Conservation (phyloP, 2,888 invertebrate genomes). For the Drosophila paranaensis region DNA sequence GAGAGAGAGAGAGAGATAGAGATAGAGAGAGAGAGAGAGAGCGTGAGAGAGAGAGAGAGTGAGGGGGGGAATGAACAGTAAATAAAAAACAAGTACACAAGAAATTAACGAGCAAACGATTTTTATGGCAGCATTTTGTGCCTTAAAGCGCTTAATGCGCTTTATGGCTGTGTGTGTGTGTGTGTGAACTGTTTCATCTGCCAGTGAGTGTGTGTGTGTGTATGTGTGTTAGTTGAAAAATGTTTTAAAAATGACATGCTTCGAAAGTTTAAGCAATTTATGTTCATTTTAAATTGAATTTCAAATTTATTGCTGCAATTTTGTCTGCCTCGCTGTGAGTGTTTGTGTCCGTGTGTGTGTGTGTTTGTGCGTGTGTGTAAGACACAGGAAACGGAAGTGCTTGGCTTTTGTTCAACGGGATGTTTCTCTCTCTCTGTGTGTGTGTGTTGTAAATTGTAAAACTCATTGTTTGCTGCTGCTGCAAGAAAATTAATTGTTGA, state of each 20-base stretch:
- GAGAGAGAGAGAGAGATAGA: neutral
- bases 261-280: constrained; percentile 84
- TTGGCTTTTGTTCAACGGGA: constrained; percentile 53
- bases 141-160: constrained; percentile 81
- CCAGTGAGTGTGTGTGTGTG: constrained; percentile 18
- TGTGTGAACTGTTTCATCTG: constrained; percentile 27
- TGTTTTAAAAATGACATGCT: constrained; percentile 85
- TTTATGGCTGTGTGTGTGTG: constrained; percentile 48
- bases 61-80: constrained; percentile 44
- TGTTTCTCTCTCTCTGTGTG: constrained; percentile 31
- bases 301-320: constrained; percentile 84
- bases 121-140: constrained; percentile 81
- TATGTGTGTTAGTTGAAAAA: constrained; percentile 80
- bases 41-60: neutral
- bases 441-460: constrained; percentile 67
- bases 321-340: constrained; percentile 51
- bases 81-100: constrained; percentile 72
- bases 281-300: constrained; percentile 85
- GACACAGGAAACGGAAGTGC: constrained; percentile 72
- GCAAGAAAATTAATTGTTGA: constrained; percentile 74
- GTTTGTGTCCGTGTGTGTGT: constrained; percentile 16
- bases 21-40: constrained; percentile 3
- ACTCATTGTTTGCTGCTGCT: constrained; percentile 64
- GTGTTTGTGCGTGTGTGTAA: constrained; percentile 39
- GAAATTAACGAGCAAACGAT: constrained; percentile 81